Conservation (phyloP, 2,888 invertebrate species). For the Protodeltote pygarga region DNA sequence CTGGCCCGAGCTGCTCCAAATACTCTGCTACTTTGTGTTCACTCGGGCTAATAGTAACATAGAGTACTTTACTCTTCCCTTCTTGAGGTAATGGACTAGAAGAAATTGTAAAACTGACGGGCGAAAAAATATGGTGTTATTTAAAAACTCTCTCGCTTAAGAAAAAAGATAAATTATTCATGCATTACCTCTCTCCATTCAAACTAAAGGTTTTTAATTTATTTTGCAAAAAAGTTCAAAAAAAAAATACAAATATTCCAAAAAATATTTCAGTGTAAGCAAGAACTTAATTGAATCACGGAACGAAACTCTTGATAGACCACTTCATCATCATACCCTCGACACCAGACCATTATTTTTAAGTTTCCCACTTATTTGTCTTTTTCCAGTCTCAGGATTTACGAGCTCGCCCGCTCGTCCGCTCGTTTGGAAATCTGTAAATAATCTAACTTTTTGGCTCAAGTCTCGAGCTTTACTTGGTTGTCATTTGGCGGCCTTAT, state of each 20-base stretch:
- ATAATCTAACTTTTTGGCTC: constrained; percentile 39
- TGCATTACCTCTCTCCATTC: not conserved
- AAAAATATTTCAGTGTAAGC: too few species aligned
- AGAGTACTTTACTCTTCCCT: not conserved
- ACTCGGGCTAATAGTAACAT: not conserved
- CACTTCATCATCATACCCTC: constrained; percentile 23
- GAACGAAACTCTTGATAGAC: constrained; percentile 3
- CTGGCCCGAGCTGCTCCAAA: constrained; percentile 12
- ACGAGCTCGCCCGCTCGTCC: constrained; percentile 34
- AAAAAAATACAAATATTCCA: too few species aligned
- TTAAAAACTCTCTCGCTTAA: too few species aligned
- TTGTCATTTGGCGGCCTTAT: constrained; percentile 48
- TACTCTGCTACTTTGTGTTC: constrained; percentile 25
- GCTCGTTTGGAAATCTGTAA: constrained; percentile 47
- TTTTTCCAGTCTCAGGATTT: constrained; percentile 34
- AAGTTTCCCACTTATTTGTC: constrained; percentile 47
- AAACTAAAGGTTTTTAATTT: constrained; percentile 5
- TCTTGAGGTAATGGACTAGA: not conserved
- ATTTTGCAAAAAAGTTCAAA: too few species aligned
- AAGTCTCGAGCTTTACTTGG: too few species aligned
- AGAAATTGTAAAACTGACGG: not conserved
- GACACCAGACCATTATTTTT: constrained; percentile 38
- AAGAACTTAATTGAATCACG: constrained; percentile 30
- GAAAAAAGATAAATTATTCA: not conserved
- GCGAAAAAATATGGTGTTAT: too few species aligned